phyloP scores from a whole-genome alignment of 1,140 invertebrate species.

The Eurytemora carolleeae region DNA sequence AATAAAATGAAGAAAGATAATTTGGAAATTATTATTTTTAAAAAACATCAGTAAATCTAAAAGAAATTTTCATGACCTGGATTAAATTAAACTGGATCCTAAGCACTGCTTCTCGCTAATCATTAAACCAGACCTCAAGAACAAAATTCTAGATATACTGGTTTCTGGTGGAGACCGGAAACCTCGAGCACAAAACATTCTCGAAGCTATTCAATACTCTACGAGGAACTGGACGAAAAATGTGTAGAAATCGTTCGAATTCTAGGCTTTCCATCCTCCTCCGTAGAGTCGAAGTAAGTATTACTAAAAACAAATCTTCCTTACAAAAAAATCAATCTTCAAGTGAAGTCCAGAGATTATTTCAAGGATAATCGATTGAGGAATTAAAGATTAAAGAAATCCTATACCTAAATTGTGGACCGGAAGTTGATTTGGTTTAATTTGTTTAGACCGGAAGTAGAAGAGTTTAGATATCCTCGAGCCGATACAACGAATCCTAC shows the following conservation, averaged over 20 bases:
- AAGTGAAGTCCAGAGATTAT: no score
- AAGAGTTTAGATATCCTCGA: slow-evolving; percentile 54
- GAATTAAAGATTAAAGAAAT: no score
- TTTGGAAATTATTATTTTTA: no score
- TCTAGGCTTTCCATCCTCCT: not conserved
- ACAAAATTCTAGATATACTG: slow-evolving; percentile 48
- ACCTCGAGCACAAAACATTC: slow-evolving; percentile 33
- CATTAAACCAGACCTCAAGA: no score
- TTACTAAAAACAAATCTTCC: not conserved
- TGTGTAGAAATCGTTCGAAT: slow-evolving; percentile 78
- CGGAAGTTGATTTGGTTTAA: no score
- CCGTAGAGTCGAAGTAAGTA: not conserved
- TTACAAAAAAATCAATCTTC: slow-evolving; percentile 15
- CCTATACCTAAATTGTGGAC: no score
- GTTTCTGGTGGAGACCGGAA: slow-evolving; percentile 91
- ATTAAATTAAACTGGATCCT: no score
- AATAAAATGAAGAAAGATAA: no score
- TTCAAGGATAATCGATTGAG: no score
- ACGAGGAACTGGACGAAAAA: slow-evolving; percentile 88
- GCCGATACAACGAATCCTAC: slow-evolving; percentile 73
- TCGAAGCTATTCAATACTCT: slow-evolving; percentile 65
- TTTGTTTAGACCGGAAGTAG: slow-evolving; percentile 18
- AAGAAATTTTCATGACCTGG: no score
- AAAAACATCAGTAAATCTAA: no score
- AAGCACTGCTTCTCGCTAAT: no score